Evolutionary conservation across 1,140 invertebrate species (phyloP), one percentile per base, ranked within the genome.

Genomic region (Anadara kagoshimensis): DNA sequence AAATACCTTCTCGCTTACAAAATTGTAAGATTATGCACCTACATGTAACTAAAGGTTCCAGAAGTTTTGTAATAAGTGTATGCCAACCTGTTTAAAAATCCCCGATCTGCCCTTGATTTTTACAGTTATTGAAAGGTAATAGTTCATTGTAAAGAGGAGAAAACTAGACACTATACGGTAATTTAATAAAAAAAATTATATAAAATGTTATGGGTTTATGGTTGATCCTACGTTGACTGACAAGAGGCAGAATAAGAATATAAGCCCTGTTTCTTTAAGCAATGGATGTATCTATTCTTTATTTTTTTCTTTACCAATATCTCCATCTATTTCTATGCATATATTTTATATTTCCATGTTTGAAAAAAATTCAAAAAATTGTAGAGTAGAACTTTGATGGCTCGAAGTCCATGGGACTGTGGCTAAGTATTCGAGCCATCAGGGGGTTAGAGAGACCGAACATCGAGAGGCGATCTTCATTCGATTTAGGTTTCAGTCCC

Each of bases 201-300:
- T 14, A 18, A 18, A 49, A 4, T 14, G 3, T 14, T 49, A n/a
- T n/a, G n/a, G n/a, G n/a, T n/a, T 49, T 49, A 11, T 49, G 14
- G 47, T 49, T 49, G n/a, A 49, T 49, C 47, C 47, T 49, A 49
- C 47, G 11, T 18, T 49, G 14, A 36, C 29, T 36, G 29, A 3
- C 29, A 36, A n/a, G 14, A 49, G 14, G 47, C n/a, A 18, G 47
- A 11, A 4, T 49, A n/a, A 49, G 47, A 49, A 49, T 49, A 49
- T 49, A 49, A 49, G 47, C 47, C 47, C 47, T 49, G 47, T 49
- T 49, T 49, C 47, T 49, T 49, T 4, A 49, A 49, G 47, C 47
- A 49, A 49, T 49, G 10, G 10, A 49, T 49, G 47, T 36, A 36
- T 36, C 7, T 36, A 36, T 36, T 36, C 7, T 36, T 36, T 36